A percentile compares a stretch with the other conserved stretches of the same genome.
phyloP scores from a whole-genome alignment of 2,888 invertebrate species.

The Lumbricus terrestris region DNA sequence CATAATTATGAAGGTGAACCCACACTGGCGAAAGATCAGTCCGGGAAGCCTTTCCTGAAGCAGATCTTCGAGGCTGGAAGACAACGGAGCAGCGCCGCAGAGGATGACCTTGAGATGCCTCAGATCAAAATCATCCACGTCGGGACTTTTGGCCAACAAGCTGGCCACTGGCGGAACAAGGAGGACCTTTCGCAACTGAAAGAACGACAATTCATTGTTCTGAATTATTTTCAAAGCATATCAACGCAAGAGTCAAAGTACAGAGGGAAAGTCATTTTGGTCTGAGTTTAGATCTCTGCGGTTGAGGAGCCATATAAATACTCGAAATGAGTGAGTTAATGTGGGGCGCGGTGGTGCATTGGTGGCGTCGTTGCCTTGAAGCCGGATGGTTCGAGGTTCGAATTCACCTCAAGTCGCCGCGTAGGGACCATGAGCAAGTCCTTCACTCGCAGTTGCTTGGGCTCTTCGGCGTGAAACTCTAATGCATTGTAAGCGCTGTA shows the following conservation, averaged over 20 bases:
- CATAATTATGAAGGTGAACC: background rate
- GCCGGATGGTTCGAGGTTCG: too few relatives aligned
- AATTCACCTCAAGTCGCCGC: too few relatives aligned
- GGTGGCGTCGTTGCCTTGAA: too few relatives aligned
- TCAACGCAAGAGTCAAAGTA: background rate
- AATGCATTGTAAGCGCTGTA: too few relatives aligned
- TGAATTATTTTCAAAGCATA: too few relatives aligned
- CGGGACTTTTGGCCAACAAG: conserved; percentile 19
- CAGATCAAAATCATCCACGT: conserved; percentile 13
- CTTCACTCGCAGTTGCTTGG: too few relatives aligned
- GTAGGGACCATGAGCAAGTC: too few relatives aligned
- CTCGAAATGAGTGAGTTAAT: too few relatives aligned
- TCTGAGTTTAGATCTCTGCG: too few relatives aligned
- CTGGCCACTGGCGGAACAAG: conserved; percentile 14
- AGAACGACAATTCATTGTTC: background rate
- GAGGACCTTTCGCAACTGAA: background rate
- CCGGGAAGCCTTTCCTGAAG: conserved; percentile 14
- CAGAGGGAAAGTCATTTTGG: background rate
- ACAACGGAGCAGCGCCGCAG: conserved; percentile 12
- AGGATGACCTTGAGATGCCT: background rate
- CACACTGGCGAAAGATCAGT: conserved; percentile 1
- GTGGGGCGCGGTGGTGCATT: too few relatives aligned
- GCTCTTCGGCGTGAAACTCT: too few relatives aligned
- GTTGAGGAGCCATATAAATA: too few relatives aligned
- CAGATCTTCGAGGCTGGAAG: background rate